phyloP scores from a whole-genome alignment of 2,797 vertebrate genomes.

The Danio choprae region DNA sequence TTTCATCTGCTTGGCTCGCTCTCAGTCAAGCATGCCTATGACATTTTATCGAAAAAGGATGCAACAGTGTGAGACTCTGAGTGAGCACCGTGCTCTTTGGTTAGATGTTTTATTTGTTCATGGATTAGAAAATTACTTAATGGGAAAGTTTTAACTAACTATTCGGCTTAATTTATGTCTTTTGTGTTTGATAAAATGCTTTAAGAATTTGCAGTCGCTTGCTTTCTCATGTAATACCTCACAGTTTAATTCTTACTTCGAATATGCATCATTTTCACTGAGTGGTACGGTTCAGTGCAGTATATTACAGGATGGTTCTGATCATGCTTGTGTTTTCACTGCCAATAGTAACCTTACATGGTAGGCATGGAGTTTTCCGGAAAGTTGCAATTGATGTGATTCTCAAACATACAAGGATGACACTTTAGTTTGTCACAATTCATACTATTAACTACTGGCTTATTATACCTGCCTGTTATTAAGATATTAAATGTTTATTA shows the following conservation, averaged over 20 bases:
- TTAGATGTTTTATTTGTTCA: slow-evolving; percentile 10
- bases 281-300: too few relatives aligned
- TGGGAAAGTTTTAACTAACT: not conserved
- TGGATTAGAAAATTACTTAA: slow-evolving; percentile 26
- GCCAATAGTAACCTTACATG: too few relatives aligned
- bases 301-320: too few relatives aligned
- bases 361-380: too few relatives aligned
- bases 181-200: not conserved
- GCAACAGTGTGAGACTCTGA: not conserved
- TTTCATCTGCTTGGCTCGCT: slow-evolving; percentile 70
- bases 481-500: too few relatives aligned
- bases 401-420: too few relatives aligned
- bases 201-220: not conserved
- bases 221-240: not conserved
- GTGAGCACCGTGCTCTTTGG: not conserved
- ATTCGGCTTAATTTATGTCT: not conserved
- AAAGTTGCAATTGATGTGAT: too few relatives aligned
- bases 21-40: slow-evolving; percentile 73
- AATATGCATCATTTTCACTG: not conserved
- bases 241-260: not conserved
- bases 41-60: slow-evolving; percentile 72
- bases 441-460: too few relatives aligned
- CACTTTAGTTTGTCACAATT: too few relatives aligned
- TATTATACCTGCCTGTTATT: too few relatives aligned
- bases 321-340: too few relatives aligned